These are phyloP conservation scores for Geophilus truncorum DNA, from an alignment of 2,888 invertebrate genomes.

Conservation along the genomic window DNA sequence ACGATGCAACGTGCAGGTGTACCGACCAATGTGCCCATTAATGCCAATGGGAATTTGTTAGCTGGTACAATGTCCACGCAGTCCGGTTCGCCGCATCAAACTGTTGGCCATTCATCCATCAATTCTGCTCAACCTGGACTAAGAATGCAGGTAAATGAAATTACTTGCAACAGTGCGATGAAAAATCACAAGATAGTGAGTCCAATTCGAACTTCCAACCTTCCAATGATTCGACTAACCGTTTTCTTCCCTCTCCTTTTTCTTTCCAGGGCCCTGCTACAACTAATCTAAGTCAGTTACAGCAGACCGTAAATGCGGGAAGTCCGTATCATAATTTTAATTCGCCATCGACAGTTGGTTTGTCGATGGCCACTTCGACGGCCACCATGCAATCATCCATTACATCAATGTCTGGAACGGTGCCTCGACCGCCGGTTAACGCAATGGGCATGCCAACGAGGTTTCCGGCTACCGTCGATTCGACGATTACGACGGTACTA, in stretches of 20 bases:
- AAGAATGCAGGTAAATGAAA: slow-evolving; percentile 36
- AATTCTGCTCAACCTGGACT: slow-evolving; percentile 38
- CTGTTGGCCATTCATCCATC: slow-evolving; percentile 39
- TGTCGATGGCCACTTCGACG: slow-evolving; percentile 36
- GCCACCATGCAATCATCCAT: slow-evolving; percentile 38
- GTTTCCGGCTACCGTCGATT: slow-evolving; percentile 37
- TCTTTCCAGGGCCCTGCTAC: neutral
- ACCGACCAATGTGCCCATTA: slow-evolving; percentile 35
- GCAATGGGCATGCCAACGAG: slow-evolving; percentile 37
- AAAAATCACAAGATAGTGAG: neutral
- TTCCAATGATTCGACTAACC: too few relatives aligned
- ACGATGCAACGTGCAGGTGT: slow-evolving; percentile 34
- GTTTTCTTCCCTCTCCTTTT: neutral
- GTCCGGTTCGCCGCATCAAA: slow-evolving; percentile 39
- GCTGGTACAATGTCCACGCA: slow-evolving; percentile 37
- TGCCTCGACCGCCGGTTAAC: slow-evolving; percentile 35
- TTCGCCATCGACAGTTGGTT: slow-evolving; percentile 38
- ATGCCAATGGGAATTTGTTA: slow-evolving; percentile 37
- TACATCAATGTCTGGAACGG: slow-evolving; percentile 37
- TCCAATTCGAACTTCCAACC: neutral
- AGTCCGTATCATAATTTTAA: slow-evolving; percentile 39
- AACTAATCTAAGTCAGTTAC: slow-evolving; percentile 36
- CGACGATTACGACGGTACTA: slow-evolving; percentile 25
- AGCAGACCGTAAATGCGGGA: slow-evolving; percentile 36
- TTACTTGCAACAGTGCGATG: slow-evolving; percentile 8